Conservation (phyloP, 2,797 vertebrate species). For the Scolopax rusticola region DNA sequence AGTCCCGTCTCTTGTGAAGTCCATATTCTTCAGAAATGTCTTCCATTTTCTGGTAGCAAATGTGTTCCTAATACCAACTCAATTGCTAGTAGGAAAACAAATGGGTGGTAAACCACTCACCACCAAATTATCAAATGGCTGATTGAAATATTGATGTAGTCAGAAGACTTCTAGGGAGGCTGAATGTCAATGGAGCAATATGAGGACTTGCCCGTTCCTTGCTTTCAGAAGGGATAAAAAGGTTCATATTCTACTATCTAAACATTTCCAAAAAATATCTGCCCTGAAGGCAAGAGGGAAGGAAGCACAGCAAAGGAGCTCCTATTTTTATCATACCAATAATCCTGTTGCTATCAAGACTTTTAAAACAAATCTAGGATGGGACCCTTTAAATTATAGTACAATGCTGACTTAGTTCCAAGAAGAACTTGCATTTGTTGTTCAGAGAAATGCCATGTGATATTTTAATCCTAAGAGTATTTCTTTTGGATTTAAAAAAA, state of each 20-base stretch:
- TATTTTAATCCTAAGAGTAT: not conserved
- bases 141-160: slow-evolving; percentile 20
- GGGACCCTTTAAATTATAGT: not conserved
- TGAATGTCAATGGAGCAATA: not conserved
- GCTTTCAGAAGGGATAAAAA: not conserved
- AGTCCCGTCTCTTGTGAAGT: not conserved
- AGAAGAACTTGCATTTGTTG: not conserved
- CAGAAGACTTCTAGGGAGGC: not conserved
- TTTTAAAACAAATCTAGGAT: not conserved
- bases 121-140: slow-evolving; percentile 6
- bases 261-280: not conserved
- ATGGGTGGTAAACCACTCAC: not conserved
- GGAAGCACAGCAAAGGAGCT: not conserved
- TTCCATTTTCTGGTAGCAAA: slow-evolving; percentile 22
- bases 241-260: not conserved
- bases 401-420: not conserved
- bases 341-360: not conserved
- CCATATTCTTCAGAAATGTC: not conserved
- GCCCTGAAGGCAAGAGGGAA: not conserved
- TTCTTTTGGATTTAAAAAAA: not conserved
- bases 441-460: not conserved
- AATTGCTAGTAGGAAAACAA: not conserved
- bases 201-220: not conserved
- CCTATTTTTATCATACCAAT: not conserved
- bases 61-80: not conserved